phyloP scores from a whole-genome alignment of 1,140 invertebrate genomes.

The Gonatopus flavifemur region DNA sequence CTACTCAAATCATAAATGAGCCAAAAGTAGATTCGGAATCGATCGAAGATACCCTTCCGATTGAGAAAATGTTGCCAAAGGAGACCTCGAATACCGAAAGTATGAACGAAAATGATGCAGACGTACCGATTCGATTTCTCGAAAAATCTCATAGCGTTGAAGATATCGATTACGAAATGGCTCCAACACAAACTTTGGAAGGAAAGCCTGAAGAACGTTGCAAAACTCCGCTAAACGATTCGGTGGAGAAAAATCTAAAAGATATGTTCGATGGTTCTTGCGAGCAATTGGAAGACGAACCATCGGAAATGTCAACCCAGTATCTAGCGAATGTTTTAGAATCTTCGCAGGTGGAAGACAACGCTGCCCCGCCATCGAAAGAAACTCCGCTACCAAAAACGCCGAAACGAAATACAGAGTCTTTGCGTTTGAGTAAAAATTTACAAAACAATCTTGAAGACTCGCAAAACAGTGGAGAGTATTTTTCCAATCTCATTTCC shows the following conservation, averaged over 20 bases:
- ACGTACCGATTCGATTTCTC: background rate
- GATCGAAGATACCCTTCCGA: no score
- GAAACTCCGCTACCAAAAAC: background rate
- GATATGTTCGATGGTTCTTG: slow-evolving; percentile 30
- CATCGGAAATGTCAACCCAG: slow-evolving; percentile 32
- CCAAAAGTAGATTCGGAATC: no score
- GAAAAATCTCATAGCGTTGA: background rate
- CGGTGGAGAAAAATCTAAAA: slow-evolving; percentile 34
- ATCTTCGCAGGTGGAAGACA: slow-evolving; percentile 16
- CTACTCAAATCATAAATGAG: no score
- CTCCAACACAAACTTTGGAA: slow-evolving; percentile 11
- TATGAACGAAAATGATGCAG: no score
- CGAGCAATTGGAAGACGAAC: slow-evolving; percentile 13
- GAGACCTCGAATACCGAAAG: no score
- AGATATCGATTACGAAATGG: slow-evolving; percentile 20
- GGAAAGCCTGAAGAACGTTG: slow-evolving; percentile 2
- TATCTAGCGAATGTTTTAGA: slow-evolving; percentile 29
- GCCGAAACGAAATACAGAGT: background rate
- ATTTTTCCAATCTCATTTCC: slow-evolving; percentile 20
- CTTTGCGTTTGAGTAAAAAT: no score
- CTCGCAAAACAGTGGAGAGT: slow-evolving; percentile 21
- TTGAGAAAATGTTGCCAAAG: no score
- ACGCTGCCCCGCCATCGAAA: background rate
- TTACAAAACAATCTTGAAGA: background rate
- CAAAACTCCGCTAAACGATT: slow-evolving; percentile 22